These are phyloP conservation scores for Tenthredo notha DNA, from an alignment of 2,888 invertebrate species.

Conservation along the genomic window DNA sequence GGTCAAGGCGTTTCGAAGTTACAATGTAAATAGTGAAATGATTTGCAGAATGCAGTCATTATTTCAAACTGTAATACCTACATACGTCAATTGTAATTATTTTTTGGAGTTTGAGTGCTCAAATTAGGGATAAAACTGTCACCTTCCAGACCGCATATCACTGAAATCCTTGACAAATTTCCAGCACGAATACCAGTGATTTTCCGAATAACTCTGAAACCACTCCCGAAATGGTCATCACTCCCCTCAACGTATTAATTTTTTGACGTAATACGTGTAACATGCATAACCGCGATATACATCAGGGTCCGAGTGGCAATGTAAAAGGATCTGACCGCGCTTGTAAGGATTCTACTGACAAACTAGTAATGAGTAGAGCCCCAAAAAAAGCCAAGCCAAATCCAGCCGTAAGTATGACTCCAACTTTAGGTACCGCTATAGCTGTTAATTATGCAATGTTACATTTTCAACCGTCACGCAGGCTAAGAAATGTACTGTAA, in stretches of 20 bases:
- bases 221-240: background rate
- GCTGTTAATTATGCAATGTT: background rate
- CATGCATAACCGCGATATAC: no score
- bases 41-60: conserved; percentile 12
- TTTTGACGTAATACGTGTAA: no score
- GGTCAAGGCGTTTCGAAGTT: conserved; percentile 2
- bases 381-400: conserved; percentile 8
- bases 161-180: background rate
- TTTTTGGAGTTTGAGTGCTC: background rate
- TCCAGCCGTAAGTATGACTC: background rate
- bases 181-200: background rate
- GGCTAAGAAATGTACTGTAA: background rate
- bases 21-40: conserved; percentile 9
- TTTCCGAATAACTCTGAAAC: conserved; percentile 1
- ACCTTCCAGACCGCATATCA: background rate
- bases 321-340: background rate
- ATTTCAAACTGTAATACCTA: background rate
- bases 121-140: background rate
- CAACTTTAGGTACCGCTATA: background rate
- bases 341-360: background rate
- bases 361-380: background rate
- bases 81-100: background rate
- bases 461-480: conserved; percentile 1
- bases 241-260: background rate
- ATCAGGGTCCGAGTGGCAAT: background rate